Conservation (phyloP, 1,140 invertebrate genomes). For the Apocrypta bakeri region DNA sequence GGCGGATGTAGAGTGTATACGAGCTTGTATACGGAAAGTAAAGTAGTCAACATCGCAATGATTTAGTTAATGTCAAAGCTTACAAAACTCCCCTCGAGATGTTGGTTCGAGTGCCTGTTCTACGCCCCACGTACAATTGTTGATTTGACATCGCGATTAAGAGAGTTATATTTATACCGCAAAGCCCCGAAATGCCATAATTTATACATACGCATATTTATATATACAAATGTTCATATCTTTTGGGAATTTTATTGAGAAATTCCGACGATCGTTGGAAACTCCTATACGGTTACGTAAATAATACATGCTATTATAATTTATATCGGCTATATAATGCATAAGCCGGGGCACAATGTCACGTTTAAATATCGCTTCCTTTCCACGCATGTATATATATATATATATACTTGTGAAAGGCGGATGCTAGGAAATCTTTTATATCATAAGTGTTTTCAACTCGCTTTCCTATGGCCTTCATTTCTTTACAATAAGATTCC, state of each 20-base stretch:
- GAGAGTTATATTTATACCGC: too few relatives aligned
- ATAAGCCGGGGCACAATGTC: constrained; percentile 33
- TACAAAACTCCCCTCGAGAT: neutral
- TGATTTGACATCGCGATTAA: too few relatives aligned
- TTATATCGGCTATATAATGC: neutral
- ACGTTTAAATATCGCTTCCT: constrained; percentile 17
- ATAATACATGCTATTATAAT: neutral
- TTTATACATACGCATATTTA: too few relatives aligned
- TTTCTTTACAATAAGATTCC: neutral
- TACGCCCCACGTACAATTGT: too few relatives aligned
- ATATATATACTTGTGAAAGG: constrained; percentile 15
- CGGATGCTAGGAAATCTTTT: neutral
- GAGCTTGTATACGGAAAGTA: neutral
- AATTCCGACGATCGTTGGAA: too few relatives aligned
- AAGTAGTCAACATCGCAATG: neutral
- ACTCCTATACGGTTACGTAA: too few relatives aligned
- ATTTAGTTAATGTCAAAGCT: neutral
- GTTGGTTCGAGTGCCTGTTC: too few relatives aligned
- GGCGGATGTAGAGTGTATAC: neutral
- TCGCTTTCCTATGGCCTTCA: neutral
- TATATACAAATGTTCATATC: too few relatives aligned
- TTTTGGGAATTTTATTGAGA: too few relatives aligned
- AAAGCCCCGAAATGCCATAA: too few relatives aligned
- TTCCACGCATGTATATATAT: neutral
- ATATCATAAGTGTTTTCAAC: constrained; percentile 1